Evolutionary conservation across 2,888 invertebrate species (phyloP).

Genomic region (Plebejus argus): DNA sequence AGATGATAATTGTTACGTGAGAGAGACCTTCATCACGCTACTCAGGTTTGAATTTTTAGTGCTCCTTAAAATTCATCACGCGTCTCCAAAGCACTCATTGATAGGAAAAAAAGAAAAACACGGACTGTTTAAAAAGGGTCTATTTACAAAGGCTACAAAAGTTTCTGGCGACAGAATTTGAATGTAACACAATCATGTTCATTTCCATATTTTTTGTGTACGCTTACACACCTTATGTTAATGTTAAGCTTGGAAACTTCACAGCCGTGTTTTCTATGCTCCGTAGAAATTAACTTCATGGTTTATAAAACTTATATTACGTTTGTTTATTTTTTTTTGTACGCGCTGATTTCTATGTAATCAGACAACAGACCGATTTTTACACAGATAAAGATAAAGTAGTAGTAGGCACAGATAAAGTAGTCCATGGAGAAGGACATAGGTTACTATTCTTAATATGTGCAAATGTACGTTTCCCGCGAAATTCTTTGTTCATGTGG

Average conservation of each 20-base stretch:
- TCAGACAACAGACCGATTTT: no score
- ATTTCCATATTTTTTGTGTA: slow-evolving; percentile 31
- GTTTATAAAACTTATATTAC: not conserved
- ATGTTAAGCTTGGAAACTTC: slow-evolving; percentile 13
- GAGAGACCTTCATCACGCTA: slow-evolving; percentile 40
- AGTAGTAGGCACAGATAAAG: not conserved
- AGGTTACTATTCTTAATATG: not conserved
- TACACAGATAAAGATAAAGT: no score
- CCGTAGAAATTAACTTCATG: not conserved
- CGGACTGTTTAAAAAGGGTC: slow-evolving; percentile 48
- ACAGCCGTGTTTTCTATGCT: not conserved
- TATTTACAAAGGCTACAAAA: slow-evolving; percentile 67
- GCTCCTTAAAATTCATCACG: slow-evolving; percentile 76
- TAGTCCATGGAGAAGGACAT: not conserved
- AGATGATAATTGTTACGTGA: slow-evolving; percentile 24
- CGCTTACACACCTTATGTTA: slow-evolving; percentile 23
- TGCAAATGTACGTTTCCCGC: not conserved
- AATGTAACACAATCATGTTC: slow-evolving; percentile 29
- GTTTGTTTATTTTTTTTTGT: no score
- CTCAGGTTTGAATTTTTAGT: slow-evolving; percentile 45
- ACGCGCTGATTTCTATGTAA: no score
- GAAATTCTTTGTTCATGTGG: not conserved
- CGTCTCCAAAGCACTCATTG: slow-evolving; percentile 59
- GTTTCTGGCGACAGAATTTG: slow-evolving; percentile 61
- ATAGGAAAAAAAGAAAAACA: slow-evolving; percentile 46